phyloP scores from a whole-genome alignment of 1,140 invertebrate species.

The Palaemon carinicauda region DNA sequence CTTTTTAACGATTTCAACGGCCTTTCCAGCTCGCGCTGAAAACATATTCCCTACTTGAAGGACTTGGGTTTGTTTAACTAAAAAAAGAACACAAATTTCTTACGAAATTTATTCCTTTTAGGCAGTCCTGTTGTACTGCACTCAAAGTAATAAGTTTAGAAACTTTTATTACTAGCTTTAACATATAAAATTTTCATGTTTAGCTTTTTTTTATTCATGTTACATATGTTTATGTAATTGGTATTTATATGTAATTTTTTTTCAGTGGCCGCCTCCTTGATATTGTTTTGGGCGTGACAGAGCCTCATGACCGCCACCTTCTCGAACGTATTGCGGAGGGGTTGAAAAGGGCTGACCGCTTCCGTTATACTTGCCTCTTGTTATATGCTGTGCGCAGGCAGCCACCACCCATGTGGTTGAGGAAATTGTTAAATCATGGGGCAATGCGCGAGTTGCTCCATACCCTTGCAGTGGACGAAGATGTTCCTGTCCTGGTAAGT shows the following conservation, averaged over 20 bases:
- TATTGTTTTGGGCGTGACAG: constrained; percentile 39
- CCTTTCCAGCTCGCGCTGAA: too few species aligned
- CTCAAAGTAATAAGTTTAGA: too few species aligned
- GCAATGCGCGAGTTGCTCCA: constrained; percentile 33
- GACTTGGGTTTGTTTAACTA: too few species aligned
- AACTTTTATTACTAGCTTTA: too few species aligned
- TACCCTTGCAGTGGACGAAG: constrained; percentile 8
- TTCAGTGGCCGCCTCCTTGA: constrained; percentile 47
- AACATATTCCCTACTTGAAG: too few species aligned
- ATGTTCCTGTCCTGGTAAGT: constrained; percentile 41
- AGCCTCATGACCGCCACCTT: constrained; percentile 44
- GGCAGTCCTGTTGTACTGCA: too few species aligned
- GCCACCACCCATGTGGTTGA: constrained; percentile 29
- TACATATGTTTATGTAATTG: too few species aligned
- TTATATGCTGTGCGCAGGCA: constrained; percentile 41
- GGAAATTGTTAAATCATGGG: constrained; percentile 29
- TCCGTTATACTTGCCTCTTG: constrained; percentile 40
- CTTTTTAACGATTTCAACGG: too few species aligned
- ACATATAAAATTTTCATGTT: too few species aligned
- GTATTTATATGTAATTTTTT: background rate
- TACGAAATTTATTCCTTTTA: too few species aligned
- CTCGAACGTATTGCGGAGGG: constrained; percentile 33
- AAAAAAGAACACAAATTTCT: too few species aligned
- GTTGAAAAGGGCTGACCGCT: constrained; percentile 30
- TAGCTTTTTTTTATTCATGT: too few species aligned